Conservation (phyloP, 37 sponge, comb jelly and placozoan genomes). For the Geodia barretti region DNA sequence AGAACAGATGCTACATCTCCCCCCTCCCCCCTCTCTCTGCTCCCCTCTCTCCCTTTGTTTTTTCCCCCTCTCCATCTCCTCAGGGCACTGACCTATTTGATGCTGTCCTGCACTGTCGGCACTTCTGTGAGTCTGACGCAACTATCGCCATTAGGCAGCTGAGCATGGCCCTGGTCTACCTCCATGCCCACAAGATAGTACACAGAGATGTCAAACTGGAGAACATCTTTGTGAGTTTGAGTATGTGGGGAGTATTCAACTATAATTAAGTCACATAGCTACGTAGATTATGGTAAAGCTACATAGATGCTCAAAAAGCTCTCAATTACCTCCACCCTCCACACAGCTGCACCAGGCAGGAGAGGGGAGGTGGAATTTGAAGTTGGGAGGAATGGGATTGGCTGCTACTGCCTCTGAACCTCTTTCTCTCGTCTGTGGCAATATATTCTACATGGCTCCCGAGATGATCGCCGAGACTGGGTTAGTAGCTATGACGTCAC, state of each 20-base stretch:
- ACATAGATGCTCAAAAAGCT: neutral
- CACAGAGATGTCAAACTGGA: slow-evolving; percentile 82
- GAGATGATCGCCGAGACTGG: slow-evolving; percentile 81
- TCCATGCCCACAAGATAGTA: slow-evolving; percentile 78
- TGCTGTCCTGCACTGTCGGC: slow-evolving; percentile 62
- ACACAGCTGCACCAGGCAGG: neutral
- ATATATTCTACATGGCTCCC: slow-evolving; percentile 73
- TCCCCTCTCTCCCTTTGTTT: no score
- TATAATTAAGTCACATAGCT: neutral
- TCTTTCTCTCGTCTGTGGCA: slow-evolving; percentile 73
- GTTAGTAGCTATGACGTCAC: slow-evolving; percentile 68
- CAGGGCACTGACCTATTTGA: slow-evolving; percentile 84
- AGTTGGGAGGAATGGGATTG: slow-evolving; percentile 76
- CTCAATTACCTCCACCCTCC: no score
- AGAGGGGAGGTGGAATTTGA: slow-evolving; percentile 28
- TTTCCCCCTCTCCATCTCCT: neutral
- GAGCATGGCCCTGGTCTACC: slow-evolving; percentile 79
- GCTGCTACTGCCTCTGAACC: slow-evolving; percentile 71
- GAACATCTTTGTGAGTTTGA: slow-evolving; percentile 75
- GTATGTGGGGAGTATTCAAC: no score
- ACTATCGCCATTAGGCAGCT: slow-evolving; percentile 57
- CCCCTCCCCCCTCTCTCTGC: neutral
- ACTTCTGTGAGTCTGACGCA: slow-evolving; percentile 58
- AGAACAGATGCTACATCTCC: neutral
- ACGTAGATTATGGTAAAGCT: neutral